phyloP scores from a whole-genome alignment of 2,113 vertebrate species.

The Polyodon spathula region DNA sequence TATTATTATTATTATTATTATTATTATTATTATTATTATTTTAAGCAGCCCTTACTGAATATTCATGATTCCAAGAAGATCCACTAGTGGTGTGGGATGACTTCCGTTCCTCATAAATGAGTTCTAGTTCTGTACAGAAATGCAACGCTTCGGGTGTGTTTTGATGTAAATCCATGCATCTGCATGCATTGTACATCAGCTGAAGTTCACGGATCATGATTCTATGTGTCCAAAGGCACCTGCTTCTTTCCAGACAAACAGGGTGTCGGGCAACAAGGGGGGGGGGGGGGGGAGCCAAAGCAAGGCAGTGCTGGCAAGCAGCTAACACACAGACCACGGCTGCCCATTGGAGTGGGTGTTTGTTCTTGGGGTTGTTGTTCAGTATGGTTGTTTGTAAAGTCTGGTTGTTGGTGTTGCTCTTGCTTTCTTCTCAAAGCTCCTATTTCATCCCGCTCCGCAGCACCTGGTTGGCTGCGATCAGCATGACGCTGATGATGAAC shows the following conservation, averaged over 20 bases:
- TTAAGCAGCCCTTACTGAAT: conserved; percentile 19
- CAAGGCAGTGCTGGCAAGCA: too few species aligned
- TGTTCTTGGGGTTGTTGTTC: neutral
- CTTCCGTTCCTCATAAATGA: too few species aligned
- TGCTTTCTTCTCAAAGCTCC: conserved; percentile 3
- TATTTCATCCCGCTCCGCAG: conserved; percentile 95
- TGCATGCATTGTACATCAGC: conserved; percentile 52
- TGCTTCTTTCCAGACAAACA: too few species aligned
- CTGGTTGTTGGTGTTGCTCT: neutral
- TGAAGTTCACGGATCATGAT: too few species aligned
- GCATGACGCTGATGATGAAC: conserved; percentile 97
- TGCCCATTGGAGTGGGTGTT: neutral
- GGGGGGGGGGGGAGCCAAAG: too few species aligned
- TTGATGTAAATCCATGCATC: conserved; percentile 54
- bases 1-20: too few species aligned
- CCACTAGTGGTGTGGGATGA: too few species aligned
- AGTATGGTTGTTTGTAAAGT: neutral
- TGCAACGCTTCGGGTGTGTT: too few species aligned
- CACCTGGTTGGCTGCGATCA: conserved; percentile 95
- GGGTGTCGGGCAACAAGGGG: too few species aligned
- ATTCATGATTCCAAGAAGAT: too few species aligned
- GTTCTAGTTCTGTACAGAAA: too few species aligned
- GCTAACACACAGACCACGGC: neutral
- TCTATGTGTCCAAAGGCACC: too few species aligned
- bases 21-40: conserved; percentile 23